Evolutionary conservation across 2,113 vertebrate genomes (phyloP), one percentile per base, ranked within the genome.

Genomic region (Lycaon pictus): DNA sequence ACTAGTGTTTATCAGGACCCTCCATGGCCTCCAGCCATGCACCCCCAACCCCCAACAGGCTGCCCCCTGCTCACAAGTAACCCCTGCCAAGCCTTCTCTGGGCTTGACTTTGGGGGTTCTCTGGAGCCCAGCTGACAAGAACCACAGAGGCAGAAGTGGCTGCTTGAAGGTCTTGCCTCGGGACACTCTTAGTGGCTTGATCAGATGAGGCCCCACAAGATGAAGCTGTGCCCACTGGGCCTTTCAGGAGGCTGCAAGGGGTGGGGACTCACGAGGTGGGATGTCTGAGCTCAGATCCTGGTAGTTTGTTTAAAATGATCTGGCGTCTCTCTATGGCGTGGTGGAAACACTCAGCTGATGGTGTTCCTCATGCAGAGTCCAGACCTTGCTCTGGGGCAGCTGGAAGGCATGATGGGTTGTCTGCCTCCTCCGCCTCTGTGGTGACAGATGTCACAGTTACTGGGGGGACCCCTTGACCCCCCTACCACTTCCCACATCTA

Each of bases 371-470:
- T 5, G 32, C 5, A 37, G 43, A 35, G 37, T 65, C 60, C 22
- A 35, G 32, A 32, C 35, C 1, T 1, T 7, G 0, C 12, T 17
- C 32, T 4, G 16, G 10, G 29, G 35, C 1, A 76, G 37, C 60
- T 22, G 56, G 77, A 23, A 87, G 87, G 15, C 56, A n/a, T 1
- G n/a, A 74, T 20, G 22, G 6, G 19, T 4, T 53, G 1, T 16
- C 37, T 88, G 20, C 48, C 27, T 35, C 69, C 32, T 62, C 1
- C 20, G 3, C 88, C 76, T 86, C n/a, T 0, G 0, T 25, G n/a
- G 29, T 32, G 43, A 81, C 12, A 60, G 13, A 17, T 71, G 62
- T 51, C 62, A 48, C 6, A 72, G 77, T 69, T 32, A 25, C 69
- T 20, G 25, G 48, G 65, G 37, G 4, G 22, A 53, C 69, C 11